These are phyloP conservation scores for Amphipyra tragopoginis DNA, from an alignment of 2,888 invertebrate genomes.

Conservation along the genomic window DNA sequence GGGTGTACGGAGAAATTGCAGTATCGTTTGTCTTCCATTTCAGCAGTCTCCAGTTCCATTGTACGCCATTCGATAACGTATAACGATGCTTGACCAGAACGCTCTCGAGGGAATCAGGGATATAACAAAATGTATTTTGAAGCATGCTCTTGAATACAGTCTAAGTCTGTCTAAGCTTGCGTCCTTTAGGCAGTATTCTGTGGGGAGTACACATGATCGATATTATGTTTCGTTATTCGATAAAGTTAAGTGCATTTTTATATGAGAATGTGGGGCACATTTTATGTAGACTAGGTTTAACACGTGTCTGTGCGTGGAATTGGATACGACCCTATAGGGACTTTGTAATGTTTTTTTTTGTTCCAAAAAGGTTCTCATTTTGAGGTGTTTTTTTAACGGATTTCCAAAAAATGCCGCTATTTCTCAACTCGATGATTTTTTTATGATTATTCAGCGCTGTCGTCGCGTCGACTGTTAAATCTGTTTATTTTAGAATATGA, in stretches of 20 bases:
- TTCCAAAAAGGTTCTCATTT: too few species aligned
- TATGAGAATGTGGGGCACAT: constrained; percentile 6
- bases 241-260: constrained; percentile 35
- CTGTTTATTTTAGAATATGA: too few species aligned
- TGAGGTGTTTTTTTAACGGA: too few species aligned
- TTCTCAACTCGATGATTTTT: too few species aligned
- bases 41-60: constrained; percentile 32
- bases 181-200: constrained; percentile 32
- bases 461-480: too few species aligned
- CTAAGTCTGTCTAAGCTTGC: constrained; percentile 7
- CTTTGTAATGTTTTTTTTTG: too few species aligned
- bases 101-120: constrained; percentile 40
- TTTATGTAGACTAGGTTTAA: constrained; percentile 5
- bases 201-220: constrained; percentile 21
- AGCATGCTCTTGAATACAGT: constrained; percentile 34
- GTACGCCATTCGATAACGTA: constrained; percentile 45
- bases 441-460: too few species aligned
- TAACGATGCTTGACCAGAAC: constrained; percentile 52
- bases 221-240: constrained; percentile 36
- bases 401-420: too few species aligned
- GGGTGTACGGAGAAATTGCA: constrained; percentile 24
- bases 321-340: background rate
- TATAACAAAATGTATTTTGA: constrained; percentile 53
- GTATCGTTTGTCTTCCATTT: constrained; percentile 44
- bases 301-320: constrained; percentile 15